Base-by-base conservation (phyloP, 2,888 invertebrate genomes). In the Mesochorus sp. region DNA sequence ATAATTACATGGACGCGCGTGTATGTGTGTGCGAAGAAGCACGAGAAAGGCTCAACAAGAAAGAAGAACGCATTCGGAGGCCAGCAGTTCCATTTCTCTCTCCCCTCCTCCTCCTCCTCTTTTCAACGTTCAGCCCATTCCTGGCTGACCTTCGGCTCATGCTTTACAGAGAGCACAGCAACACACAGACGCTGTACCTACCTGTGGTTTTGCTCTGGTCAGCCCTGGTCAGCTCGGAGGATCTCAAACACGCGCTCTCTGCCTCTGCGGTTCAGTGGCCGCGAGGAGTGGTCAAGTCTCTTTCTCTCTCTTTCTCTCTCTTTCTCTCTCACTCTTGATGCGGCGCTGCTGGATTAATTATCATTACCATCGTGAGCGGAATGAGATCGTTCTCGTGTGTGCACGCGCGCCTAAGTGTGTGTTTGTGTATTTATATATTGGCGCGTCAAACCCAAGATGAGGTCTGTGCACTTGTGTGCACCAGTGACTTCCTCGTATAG, bases 271-370 rank as follows among this genome's bases (percentile, higher is more conserved):
- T 68, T 44, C 34, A 51, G 26, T 10, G 74, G 39, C 37, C 61
- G 59, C 76, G 66, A 68, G 73, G 76, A 74, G 74, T 80, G 76
- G 80, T 76, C 74, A 61, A 42, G 70, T 70, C 64, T 47, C 53
- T 44, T 10, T 31, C 31, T 34, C 6, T 28, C 55, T 26, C 28
- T 31, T 6, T 53, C 17, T 70, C 64, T 47, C 53, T 44, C 12
- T 31, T 21, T 34, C 6, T 28, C 55, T 26, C 28, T 31, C 5
- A 1, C 17, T n/a, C 28, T 5, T 14, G 8, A n/a, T 34, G 19
- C 57, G 57, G 66, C 34, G 55, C 82, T 73, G 81, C 76, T 84
- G 88, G 88, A 89, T 89, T 89, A 89, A 89, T 89, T 88, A 89
- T 87, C 85, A 87, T 88, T 87, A 87, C 84, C 80, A 80, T 80